These are phyloP conservation scores for Dusona sp. DNA, from an alignment of 2,888 invertebrate genomes.

Conservation along the genomic window DNA sequence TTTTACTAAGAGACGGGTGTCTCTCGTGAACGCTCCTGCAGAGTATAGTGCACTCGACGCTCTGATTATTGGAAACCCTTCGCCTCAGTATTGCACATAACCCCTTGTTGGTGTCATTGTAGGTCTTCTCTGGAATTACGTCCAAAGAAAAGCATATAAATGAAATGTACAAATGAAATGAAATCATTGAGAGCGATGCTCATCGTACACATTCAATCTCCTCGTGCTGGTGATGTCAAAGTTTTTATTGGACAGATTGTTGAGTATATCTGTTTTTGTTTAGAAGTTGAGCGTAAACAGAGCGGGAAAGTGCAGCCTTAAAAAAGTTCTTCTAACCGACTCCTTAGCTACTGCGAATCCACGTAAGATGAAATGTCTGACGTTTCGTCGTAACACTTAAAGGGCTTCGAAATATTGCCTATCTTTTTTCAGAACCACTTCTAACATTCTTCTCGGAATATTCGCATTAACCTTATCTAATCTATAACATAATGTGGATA, in stretches of 20 bases:
- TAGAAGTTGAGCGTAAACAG: too few species aligned
- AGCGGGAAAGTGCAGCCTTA: neutral
- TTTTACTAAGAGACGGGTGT: conserved; percentile 80
- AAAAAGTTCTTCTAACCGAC: neutral
- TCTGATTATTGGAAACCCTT: conserved; percentile 57
- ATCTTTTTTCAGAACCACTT: neutral
- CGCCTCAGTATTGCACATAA: conserved; percentile 33
- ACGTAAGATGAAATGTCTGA: neutral
- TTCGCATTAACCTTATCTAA: neutral
- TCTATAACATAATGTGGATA: neutral
- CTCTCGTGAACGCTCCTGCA: conserved; percentile 72
- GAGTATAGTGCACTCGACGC: conserved; percentile 45
- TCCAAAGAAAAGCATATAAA: conserved; percentile 49
- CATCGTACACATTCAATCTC: neutral
- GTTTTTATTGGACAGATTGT: too few species aligned
- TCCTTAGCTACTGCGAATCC: neutral
- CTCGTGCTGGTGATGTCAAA: too few species aligned
- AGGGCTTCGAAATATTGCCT: neutral
- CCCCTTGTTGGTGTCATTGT: conserved; percentile 33
- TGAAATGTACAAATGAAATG: conserved; percentile 64
- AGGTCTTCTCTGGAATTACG: conserved; percentile 61
- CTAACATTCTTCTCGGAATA: neutral
- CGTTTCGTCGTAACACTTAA: neutral
- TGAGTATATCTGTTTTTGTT: too few species aligned
- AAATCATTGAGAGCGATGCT: conserved; percentile 58